Base-by-base conservation (phyloP, 2,113 vertebrate species). In the Campylomormyrus tamandua region DNA sequence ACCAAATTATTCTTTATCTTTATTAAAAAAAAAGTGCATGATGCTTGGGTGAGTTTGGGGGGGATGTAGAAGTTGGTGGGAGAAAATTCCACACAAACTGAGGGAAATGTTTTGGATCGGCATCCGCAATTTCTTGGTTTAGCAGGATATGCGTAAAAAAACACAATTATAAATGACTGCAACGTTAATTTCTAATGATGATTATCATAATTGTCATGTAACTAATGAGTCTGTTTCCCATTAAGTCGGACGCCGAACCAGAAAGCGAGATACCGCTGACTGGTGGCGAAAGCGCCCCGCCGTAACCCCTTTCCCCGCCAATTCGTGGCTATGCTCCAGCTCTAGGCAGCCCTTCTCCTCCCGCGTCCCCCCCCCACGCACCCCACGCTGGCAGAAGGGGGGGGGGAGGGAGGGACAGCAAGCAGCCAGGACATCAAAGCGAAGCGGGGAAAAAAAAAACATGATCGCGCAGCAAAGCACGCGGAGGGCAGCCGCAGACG, bases 151-250 rank as follows among this genome's bases (percentile, higher is more conserved):
- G 8, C 50, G n/a, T 53, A 87, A 87, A 87, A 87, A 87, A 31
- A 17, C 48, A 52, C 27, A 87, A 50, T 87, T 52, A 52, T 49
- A 50, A 87, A 15, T 87, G 48, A 87, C 50, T 35, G 46, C 85
- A 35, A 53, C 50, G n/a, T 48, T 35, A 87, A 87, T 87, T 87
- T 87, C 39, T 83, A 83, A 83, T 83, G 70, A 85, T 85, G 85
- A 87, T 52, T 50, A 50, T 86, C 48, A 39, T 31, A 87, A 52
- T 87, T 87, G 31, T 77, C 48, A 53, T 53, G 85, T 52, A 87
- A 87, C 46, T 87, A 87, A 87, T 53, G 85, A 87, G 83, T 52
- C 85, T 50, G 21, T 87, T 87, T 87, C 46, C 85, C 85, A 50
- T 87, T 52, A 87, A 53, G 85, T 87, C 6, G n/a, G 11, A 87